Conservation (phyloP, 1,140 invertebrate species). For the Drosophila punjabiensis region DNA sequence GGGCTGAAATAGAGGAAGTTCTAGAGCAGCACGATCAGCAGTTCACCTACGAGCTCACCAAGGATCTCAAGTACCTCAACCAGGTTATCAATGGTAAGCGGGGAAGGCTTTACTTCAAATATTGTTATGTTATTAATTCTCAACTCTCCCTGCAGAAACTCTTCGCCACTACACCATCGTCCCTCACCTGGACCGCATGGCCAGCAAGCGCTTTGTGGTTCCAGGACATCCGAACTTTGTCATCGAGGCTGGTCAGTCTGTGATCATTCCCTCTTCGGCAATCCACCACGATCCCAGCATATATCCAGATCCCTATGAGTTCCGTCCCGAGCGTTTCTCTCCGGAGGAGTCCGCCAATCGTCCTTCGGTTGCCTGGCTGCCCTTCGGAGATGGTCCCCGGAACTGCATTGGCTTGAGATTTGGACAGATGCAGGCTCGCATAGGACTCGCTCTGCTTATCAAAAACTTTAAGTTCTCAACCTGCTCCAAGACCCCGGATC, state of each 20-base stretch:
- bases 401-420: constrained; percentile 86
- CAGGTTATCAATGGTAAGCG: constrained; percentile 77
- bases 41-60: constrained; percentile 87
- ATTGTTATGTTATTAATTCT: no score
- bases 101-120: accelerated
- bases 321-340: constrained; percentile 87
- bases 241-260: constrained; percentile 87
- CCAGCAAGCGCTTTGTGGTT: constrained; percentile 87
- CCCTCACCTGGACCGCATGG: constrained; percentile 87
- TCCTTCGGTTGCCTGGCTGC: constrained; percentile 86
- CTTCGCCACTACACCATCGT: constrained; percentile 89
- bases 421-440: constrained; percentile 84
- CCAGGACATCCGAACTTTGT: constrained; percentile 87
- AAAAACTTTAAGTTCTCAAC: constrained; percentile 73
- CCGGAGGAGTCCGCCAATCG: constrained; percentile 84
- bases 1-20: constrained; percentile 87
- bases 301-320: constrained; percentile 87
- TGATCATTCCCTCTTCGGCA: constrained; percentile 87
- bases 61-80: constrained; percentile 87
- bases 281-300: constrained; percentile 87
- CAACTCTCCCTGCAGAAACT: constrained; percentile 86
- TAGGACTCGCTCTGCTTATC: constrained; percentile 84
- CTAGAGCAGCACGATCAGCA: constrained; percentile 85
- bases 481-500: constrained; percentile 58
- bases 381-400: constrained; percentile 89